Percentiles rank a stretch among this genome's conserved stretches.
phyloP scores from a whole-genome alignment of 1,140 invertebrate genomes.

The Coptotermes formosanus region DNA sequence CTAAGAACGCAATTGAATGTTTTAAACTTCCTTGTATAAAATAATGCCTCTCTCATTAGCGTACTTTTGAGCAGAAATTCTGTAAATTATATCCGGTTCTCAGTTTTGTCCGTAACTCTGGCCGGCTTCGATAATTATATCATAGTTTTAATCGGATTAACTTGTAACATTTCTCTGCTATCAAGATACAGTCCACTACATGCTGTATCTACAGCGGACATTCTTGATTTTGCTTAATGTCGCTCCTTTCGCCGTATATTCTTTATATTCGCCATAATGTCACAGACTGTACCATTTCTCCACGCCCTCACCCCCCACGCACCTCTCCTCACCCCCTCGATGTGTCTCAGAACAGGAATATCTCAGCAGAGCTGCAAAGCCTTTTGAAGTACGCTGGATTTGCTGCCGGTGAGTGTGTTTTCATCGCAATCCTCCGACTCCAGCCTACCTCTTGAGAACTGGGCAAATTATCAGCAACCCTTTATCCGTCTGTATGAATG shows the following conservation, averaged over 20 bases:
- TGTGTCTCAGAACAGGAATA: slow-evolving; percentile 5
- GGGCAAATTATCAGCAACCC: slow-evolving; percentile 10
- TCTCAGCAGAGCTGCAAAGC: neutral
- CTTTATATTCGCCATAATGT: neutral
- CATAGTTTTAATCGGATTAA: neutral
- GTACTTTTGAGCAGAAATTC: neutral
- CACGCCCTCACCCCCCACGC: neutral
- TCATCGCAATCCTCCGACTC: slow-evolving; percentile 3
- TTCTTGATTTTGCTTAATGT: neutral
- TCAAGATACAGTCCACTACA: neutral
- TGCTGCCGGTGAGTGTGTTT: slow-evolving; percentile 4
- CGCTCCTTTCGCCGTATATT: neutral
- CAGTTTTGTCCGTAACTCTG: neutral
- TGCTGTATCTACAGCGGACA: neutral
- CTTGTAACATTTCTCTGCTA: neutral
- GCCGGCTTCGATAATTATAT: neutral
- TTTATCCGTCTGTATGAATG: slow-evolving; percentile 16
- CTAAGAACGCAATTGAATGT: neutral
- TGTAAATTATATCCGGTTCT: neutral
- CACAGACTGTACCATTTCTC: neutral
- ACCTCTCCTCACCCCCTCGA: neutral
- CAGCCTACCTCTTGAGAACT: neutral
- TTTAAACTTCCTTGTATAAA: neutral
- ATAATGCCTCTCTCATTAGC: neutral
- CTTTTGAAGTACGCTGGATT: slow-evolving; percentile 18